Evolutionary conservation across 2,797 vertebrate genomes (phyloP), one percentile per base, ranked within the genome.

Genomic region (Propithecus deckenii): DNA sequence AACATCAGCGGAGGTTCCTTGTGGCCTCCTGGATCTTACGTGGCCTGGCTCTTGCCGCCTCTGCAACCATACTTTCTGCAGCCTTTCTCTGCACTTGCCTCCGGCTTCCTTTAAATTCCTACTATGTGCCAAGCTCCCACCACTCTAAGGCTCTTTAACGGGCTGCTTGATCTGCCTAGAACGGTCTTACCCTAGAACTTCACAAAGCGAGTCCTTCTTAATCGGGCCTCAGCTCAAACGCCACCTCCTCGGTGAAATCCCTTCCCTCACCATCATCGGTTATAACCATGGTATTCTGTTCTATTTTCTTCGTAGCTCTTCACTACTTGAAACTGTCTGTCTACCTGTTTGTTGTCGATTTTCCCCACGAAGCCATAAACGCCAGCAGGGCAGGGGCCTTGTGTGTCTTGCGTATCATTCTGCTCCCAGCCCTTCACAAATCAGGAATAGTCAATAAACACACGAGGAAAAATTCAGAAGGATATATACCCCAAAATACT

Each of bases 51-150:
- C 35, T 55, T 38, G 25, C 25, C 9, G 14, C 63, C 55, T 67
- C 5, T 59, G 55, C 48, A 52, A 25, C 7, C 55, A 55, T 18
- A 11, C 50, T 15, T 22, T 57, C 48, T 57, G 12, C 32, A 2
- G 4, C 46, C 52, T 13, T 35, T 76, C 50, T 23, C 52, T 25
- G 3, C 38, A 41, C 23, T 48, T 22, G 8, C 6, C 5, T 55
- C 20, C 5, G 11, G 5, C 17, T 48, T 28, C 79, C 50, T 30
- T 89, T 85, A 7, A 15, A 14, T 59, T 63, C n/a, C 38, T 46
- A 4, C 25, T 25, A 2, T 3, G 0, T 0, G 32, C 41, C 32
- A 38, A 71, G 23, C 48, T 48, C 13, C 1, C 25, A 43, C 2
- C 52, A 28, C 7, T 30, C 28, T 43, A 2, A 25, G 38, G 61